Base-by-base conservation (phyloP, 30 jellyfish, hydroid and myxozoan species). In the Cassiopea andromeda region DNA sequence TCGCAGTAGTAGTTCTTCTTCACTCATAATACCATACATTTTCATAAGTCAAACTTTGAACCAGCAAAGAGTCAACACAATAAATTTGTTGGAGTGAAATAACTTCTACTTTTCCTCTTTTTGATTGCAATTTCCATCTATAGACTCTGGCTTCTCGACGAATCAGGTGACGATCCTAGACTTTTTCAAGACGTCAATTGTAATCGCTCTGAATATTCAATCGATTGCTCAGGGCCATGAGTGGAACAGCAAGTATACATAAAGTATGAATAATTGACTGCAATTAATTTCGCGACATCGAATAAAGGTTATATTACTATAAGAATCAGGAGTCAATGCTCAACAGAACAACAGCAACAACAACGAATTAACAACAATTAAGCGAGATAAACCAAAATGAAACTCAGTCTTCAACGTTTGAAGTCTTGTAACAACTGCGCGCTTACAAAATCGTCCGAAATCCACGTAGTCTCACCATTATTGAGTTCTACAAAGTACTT, bases 401-500 rank as follows among this genome's bases (percentile, higher is more conserved):
- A 54, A 54, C 64, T 54, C 64, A 68, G 15, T 68, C 47, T 43
- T 68, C 77, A 68, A 43, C 77, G 77, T 68, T 73, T 73, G 83
- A 73, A 73, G 57, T 73, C 83, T 73, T 73, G 15, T 60, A 73
- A 73, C 60, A 73, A 73, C 38, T 45, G 9, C 59, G 83, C 45
- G 58, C 58, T 16, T 18, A 73, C 83, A 46, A 16, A 46, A 73
- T 38, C 60, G 48, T 73, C 83, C 57, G 57, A 60, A 17, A 73
- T 18, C 83, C 83, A 73, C 60, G 48, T 68, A 17, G 77, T 68
- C 47, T 68, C 77, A 17, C 77, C 77, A 68, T 68, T 68, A 18
- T 18, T 7, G 60, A 38, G 83, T 45, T 73, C 83, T 73, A 73
- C 83, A 46, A 73, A 73, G 38, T 73, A 73, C 83, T 73, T 73